A percentile compares a stretch with the other conserved stretches of the same genome.
Conservation (phyloP, 2,113 vertebrate genomes). For the Menidia beryllina region DNA sequence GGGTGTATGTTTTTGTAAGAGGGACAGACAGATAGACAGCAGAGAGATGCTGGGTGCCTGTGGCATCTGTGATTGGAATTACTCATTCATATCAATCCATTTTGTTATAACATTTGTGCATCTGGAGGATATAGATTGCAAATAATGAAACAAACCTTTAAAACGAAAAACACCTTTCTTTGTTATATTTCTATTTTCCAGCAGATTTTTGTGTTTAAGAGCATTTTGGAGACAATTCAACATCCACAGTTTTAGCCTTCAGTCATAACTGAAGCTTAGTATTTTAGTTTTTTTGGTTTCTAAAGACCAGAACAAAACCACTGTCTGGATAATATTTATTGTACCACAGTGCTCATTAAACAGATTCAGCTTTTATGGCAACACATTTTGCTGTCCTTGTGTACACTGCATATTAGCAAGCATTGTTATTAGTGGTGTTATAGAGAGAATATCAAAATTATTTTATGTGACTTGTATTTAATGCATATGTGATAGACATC, state of each 20-base stretch:
- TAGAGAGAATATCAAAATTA: slow-evolving; percentile 39
- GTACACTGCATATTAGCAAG: slow-evolving; percentile 18
- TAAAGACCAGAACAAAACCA: slow-evolving; percentile 58
- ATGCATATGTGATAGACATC: slow-evolving; percentile 30
- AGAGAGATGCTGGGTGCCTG: slow-evolving; percentile 51
- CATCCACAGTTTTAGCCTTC: slow-evolving; percentile 35
- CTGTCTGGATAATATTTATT: slow-evolving; percentile 63
- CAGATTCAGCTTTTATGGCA: slow-evolving; percentile 33
- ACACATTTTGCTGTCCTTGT: slow-evolving; percentile 16
- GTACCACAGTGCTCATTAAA: slow-evolving; percentile 55
- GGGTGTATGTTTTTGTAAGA: slow-evolving; percentile 18
- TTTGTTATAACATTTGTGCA: slow-evolving; percentile 47
- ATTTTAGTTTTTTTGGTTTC: slow-evolving; percentile 63
- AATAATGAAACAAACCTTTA: not conserved
- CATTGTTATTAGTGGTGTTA: slow-evolving; percentile 18
- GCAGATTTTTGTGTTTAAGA: slow-evolving; percentile 25
- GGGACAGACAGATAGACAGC: slow-evolving; percentile 13
- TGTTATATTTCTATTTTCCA: slow-evolving; percentile 28
- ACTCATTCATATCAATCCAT: slow-evolving; percentile 65
- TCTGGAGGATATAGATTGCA: slow-evolving; percentile 22
- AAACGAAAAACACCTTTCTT: slow-evolving; percentile 26
- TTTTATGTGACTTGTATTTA: slow-evolving; percentile 40
- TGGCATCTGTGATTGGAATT: slow-evolving; percentile 64
- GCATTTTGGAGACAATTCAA: slow-evolving; percentile 33
- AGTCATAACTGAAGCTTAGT: slow-evolving; percentile 53